Evolutionary conservation across 2,113 vertebrate species (phyloP), one percentile per base, ranked within the genome.

Genomic region (Fregetta grallaria): DNA sequence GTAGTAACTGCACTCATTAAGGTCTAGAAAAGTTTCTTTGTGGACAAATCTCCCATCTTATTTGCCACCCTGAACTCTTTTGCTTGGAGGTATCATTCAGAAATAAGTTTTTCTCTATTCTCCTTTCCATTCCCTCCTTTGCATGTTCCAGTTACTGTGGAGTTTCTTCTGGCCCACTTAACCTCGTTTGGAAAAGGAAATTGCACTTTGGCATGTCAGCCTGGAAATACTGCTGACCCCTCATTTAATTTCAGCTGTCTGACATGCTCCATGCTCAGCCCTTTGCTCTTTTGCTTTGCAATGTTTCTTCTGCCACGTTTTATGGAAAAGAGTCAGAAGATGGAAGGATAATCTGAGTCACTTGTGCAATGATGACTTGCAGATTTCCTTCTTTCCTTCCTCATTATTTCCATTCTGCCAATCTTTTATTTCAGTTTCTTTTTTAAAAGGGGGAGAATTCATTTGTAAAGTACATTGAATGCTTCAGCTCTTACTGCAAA

Each of bases 261-360:
- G 91, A 85, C 83, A 73, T 42, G 77, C 68, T 79, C 36, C 30
- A 7, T 80, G 49, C 79, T 96, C 80, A 68, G 44, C 65, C 65
- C 44, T 96, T 83, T 85, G 76, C 38, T 95, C 86, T 81, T 82
- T 19, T 65, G 65, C 94, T 94, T 91, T 94, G 49, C 73, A 92
- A 30, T 92, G 70, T 91, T 94, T 95, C 84, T 89, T 75, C 84
- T 94, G 84, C 58, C 77, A 95, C 86, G 76, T 94, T 95, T 96
- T 53, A 85, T 85, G 74, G 94, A 92, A 88, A 79, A 78, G 61
- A 95, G 72, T 91, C 89, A 92, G 83, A 77, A 92, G 83, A 96
- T 47, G 62, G 73, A 34, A 87, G 53, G 84, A 58, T 95, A 91
- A 94, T 95, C 86, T 79, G 92, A 97, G 80, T 97, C 91, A 96